Evolutionary conservation across 2,113 vertebrate species (phyloP).

Genomic region (Acanthochromis polyacanthus): DNA sequence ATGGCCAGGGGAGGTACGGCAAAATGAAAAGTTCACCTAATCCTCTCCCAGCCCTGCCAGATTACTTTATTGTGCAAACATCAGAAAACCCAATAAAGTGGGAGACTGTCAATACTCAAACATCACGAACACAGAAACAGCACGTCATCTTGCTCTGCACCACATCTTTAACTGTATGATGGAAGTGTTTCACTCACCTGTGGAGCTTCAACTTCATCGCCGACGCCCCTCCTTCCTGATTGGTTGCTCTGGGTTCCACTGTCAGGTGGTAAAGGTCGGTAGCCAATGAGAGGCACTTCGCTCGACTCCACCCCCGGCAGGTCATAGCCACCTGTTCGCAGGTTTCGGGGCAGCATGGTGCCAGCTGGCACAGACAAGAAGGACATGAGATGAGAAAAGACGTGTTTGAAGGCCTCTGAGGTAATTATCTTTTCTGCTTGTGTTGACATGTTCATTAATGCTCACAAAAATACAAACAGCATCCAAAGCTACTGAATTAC

Average conservation of each 20-base stretch:
- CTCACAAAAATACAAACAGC: neutral
- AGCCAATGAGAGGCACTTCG: constrained; percentile 84
- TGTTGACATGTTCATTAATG: neutral
- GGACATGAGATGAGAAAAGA: constrained; percentile 4
- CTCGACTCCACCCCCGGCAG: constrained; percentile 83
- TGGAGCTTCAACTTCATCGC: constrained; percentile 48
- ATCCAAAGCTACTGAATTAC: too few relatives aligned
- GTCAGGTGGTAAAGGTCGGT: constrained; percentile 78
- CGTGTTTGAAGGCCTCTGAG: neutral
- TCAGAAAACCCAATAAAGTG: neutral
- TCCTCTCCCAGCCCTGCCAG: neutral
- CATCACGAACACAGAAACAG: neutral
- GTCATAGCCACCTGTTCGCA: constrained; percentile 79
- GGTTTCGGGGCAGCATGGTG: constrained; percentile 82
- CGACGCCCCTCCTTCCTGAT: constrained; percentile 44
- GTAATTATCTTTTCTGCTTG: neutral
- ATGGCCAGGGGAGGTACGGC: neutral
- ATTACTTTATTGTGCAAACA: constrained; percentile 16
- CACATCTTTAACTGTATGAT: neutral
- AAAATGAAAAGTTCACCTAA: constrained; percentile 17
- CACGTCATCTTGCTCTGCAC: neutral
- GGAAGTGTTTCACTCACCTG: constrained; percentile 72
- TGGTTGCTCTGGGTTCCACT: constrained; percentile 37
- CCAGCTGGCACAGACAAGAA: constrained; percentile 43
- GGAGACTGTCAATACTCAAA: neutral